Percentiles rank a stretch among this genome's conserved stretches.
These are phyloP conservation scores for Villa cingulata DNA, from an alignment of 2,888 invertebrate species.

Conservation along the genomic window DNA sequence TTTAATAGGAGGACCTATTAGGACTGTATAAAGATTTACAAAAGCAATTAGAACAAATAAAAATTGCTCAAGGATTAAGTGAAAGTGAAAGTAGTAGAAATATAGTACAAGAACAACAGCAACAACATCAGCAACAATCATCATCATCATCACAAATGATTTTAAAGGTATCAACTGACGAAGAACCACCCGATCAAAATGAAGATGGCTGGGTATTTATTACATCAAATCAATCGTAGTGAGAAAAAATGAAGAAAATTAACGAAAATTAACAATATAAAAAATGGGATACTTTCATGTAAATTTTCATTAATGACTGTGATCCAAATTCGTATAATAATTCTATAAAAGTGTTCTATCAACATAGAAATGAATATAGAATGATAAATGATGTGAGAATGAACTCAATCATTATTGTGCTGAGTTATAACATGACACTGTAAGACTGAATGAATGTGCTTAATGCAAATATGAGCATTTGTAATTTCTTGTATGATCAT, in stretches of 20 bases:
- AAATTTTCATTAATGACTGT: slow-evolving; percentile 1
- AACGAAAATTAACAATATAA: no score
- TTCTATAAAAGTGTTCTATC: no score
- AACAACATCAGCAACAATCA: slow-evolving; percentile 12
- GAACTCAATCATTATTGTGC: no score
- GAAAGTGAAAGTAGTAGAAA: not conserved
- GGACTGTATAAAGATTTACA: slow-evolving; percentile 30
- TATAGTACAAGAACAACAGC: not conserved
- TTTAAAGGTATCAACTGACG: no score
- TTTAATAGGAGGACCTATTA: slow-evolving; percentile 25
- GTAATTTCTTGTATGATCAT: no score
- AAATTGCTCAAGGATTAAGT: slow-evolving; percentile 16
- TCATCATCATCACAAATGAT: slow-evolving; percentile 9
- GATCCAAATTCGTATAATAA: slow-evolving; percentile 2
- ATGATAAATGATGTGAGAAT: no score
- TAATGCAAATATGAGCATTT: no score
- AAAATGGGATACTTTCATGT: not conserved
- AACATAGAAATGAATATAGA: no score
- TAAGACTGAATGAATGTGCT: no score
- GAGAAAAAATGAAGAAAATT: not conserved
- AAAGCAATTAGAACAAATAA: slow-evolving; percentile 26
- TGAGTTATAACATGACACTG: no score
- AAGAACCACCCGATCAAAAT: slow-evolving; percentile 13
- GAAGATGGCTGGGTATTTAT: slow-evolving; percentile 34
- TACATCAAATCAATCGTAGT: slow-evolving; percentile 27